Base-by-base conservation (phyloP, 2,888 invertebrate species). In the Eucriotettix oculatus region DNA sequence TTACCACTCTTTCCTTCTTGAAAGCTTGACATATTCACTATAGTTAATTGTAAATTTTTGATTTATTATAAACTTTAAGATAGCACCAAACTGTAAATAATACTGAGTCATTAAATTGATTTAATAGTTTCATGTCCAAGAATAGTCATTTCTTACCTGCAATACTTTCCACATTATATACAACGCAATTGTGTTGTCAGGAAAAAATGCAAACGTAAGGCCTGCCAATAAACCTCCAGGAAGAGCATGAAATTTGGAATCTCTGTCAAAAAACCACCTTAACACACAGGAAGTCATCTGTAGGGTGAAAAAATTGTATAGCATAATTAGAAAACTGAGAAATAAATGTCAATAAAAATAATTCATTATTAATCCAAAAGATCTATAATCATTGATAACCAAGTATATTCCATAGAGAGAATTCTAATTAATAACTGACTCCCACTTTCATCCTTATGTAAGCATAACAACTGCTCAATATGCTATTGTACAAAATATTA, bases 91-190 rank as follows among this genome's bases (percentile, higher is more conserved):
- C 7, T 7, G 7, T 29, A 29, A 29, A 29, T 29, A 29, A 29
- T 29, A 29, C 29, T 7, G 7, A 29, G 2, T 29, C 7, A 29
- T 29, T 7, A 2, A 29, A 29, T 29, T 29, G 7, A 29, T 29
- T 29, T 29, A 29, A 29, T 29, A 29, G 29, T 29, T 29, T 29
- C 29, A 29, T 7, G 48, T 48, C 12, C n/a, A 48, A 48, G n/a
- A 48, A 48, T 14, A 9, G 3, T 1, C 9, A 1, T 2, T 52
- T 54, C 57, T 69, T 71, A 88, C 89, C 79, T 91, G 90, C 52
- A 88, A 75, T 55, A 84, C 79, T 75, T 91, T 91, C 86, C 90
- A 89, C 74, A 87, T 79, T 10, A 87, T 80, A 71, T 90, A 91
- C 42, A 90, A 76, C n/a, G 90, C 84, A 58, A 90, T 79, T 1